These are phyloP conservation scores for Glyphotaelius pellucidus DNA, from an alignment of 2,888 invertebrate species.

Conservation along the genomic window DNA sequence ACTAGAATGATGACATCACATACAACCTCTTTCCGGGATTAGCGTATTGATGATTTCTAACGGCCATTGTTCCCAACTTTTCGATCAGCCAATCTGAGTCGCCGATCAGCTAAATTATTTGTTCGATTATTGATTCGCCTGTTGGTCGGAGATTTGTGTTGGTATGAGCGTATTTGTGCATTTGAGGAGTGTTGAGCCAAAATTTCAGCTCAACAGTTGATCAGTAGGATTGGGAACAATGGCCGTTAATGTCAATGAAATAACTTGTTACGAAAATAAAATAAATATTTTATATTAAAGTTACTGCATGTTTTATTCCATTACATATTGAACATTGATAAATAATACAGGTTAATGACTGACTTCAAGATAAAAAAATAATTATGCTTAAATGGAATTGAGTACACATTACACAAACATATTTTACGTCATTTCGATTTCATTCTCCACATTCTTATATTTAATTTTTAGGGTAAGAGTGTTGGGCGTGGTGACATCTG, in stretches of 20 bases:
- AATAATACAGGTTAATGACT: neutral
- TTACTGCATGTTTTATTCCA: neutral
- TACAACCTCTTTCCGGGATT: no score
- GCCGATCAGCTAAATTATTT: no score
- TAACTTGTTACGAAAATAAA: neutral
- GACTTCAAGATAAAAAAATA: neutral
- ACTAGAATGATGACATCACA: no score
- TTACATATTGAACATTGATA: neutral
- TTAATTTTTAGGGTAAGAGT: conserved; percentile 87
- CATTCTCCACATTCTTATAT: conserved; percentile 77
- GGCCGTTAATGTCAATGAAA: neutral
- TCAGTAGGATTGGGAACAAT: neutral
- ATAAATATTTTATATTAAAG: neutral
- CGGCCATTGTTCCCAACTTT: no score
- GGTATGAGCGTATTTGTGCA: no score
- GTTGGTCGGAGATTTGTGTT: no score
- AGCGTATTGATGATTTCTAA: no score
- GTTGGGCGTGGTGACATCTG: conserved; percentile 93
- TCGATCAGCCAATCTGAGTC: no score
- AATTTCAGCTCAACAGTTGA: no score
- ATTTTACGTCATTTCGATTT: conserved; percentile 73
- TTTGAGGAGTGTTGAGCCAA: no score
- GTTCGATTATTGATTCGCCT: no score
- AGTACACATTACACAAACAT: neutral
- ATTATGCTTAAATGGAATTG: conserved; percentile 11